Conservation (phyloP, 2,113 vertebrate species). For the Rhinolophus sinicus region DNA sequence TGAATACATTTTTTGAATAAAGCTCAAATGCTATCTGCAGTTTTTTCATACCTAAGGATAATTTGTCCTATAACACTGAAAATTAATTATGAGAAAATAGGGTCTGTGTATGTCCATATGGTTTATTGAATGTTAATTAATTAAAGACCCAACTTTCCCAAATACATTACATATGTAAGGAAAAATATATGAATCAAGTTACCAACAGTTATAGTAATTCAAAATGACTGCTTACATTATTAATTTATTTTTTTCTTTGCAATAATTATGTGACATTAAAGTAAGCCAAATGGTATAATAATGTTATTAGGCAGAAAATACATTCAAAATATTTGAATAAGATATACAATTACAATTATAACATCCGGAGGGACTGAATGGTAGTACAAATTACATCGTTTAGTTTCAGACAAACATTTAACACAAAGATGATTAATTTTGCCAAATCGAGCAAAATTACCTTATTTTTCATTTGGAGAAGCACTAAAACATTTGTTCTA, state of each 20-base stretch:
- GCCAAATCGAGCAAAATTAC: conserved; percentile 5
- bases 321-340: conserved; percentile 64
- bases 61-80: not conserved
- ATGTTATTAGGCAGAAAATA: conserved; percentile 51
- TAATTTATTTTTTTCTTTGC: not conserved
- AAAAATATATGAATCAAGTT: conserved; percentile 31
- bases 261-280: conserved; percentile 51
- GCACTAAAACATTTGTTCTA: conserved; percentile 19
- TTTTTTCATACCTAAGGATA: not conserved
- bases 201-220: not conserved
- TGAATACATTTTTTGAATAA: not conserved
- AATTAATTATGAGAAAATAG: not conserved
- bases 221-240: not conserved
- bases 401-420: conserved; percentile 52
- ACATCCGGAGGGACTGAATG: not conserved
- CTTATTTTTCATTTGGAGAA: conserved; percentile 51
- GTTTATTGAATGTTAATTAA: not conserved
- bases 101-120: not conserved
- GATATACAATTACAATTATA: conserved; percentile 37
- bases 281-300: conserved; percentile 37
- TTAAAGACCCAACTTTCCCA: not conserved
- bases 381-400: conserved; percentile 36
- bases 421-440: conserved; percentile 49
- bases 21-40: not conserved
- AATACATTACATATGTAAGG: not conserved